Base-by-base conservation (phyloP, 2,888 invertebrate species). In the Congeria kusceri region DNA sequence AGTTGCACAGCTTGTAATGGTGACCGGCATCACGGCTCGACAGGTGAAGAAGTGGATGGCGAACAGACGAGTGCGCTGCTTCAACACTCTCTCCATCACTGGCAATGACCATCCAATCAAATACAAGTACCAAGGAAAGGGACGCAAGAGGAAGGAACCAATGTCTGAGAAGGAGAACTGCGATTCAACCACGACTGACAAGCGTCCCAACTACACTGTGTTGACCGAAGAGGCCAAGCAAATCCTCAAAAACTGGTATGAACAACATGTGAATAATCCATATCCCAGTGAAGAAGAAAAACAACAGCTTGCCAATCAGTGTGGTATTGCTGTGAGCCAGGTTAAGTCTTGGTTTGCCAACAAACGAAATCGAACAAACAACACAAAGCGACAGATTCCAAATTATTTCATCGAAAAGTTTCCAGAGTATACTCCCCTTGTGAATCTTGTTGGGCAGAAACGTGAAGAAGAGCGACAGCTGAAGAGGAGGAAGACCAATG, bases 41-140 rank as follows among this genome's bases (percentile, higher is more conserved):
- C 91, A 91, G 78, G 89, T 91, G 32, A 90, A 90, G 83, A 91
- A 91, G 73, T 91, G 91, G 91, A 88, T 91, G 88, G 91, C 91
- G 20, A 91, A 91, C 84, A 91, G 90, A 74, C 84, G 91, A 39
- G 90, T 91, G 5, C 84, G 91, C 0, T 88, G 88, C 29, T 90
- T 76, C 79, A 91, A 91, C 80, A 91, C 91, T 4, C 84, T 91
- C n/a, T 90, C 91, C 28, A 91, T 90, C 84, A 91, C 88, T 32
- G 90, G 90, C 11, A 88, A 90, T 70, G 86, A 90, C 58, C 91
- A 91, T 83, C 91, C 91, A 67, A 89, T 88, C 74, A 89, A 88
- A 68, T 85, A 88, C 73, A 86, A 88, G 71, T 88, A 87, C 66
- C 77, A 88, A 56, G 79, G 84, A 27, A 73, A 83, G 58, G 69